Base-by-base conservation (phyloP, 2,888 invertebrate genomes). In the Xanthia icteritia region DNA sequence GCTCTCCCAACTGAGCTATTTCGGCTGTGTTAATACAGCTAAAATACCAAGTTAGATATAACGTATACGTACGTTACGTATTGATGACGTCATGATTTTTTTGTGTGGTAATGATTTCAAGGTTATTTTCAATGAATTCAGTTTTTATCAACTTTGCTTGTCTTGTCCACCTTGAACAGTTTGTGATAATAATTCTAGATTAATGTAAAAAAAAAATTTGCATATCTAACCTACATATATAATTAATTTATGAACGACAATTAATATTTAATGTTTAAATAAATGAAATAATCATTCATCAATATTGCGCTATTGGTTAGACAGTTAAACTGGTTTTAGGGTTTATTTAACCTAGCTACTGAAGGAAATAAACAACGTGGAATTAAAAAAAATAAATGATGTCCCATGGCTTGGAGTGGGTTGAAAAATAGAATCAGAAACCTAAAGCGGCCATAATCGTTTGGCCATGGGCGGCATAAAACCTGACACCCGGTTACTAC, bases 1-100 rank as follows among this genome's bases (percentile, higher is more conserved):
- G 94, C 94, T 94, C 94, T 94, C 94, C 94, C 94, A 94, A 94
- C 94, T 94, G 94, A 94, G 94, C 94, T 94, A 94, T 94, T 94
- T 94, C 94, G 94, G 94, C 94, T 56, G 36, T 77, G 1, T 80
- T 0, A 0, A 0, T 0, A 0, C 0, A 0, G 0, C 0, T 2
- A 23, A 87, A 86, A 80, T 83, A 83, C 23, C 0, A 9, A 13
- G 0, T 60, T 3, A 0, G 0, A 45, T 68, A 56, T 20, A 13
- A 17, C 13, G 17, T 2, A 23, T 3, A 11, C n/a, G n/a, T n/a
- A n/a, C n/a, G n/a, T 9, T n/a, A 13, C 15, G 2, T 15, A 20
- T 27, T n/a, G 1, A 15, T 73, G 73, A 70, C 65, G 58, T 65
- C 23, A 65, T 1, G 0, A 3, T 27, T 42, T 60, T 77, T 67